A percentile compares a stretch with the other conserved stretches of the same genome.
Evolutionary conservation across 2,797 vertebrate genomes (phyloP).

Genomic region (Caiman crocodilus): DNA sequence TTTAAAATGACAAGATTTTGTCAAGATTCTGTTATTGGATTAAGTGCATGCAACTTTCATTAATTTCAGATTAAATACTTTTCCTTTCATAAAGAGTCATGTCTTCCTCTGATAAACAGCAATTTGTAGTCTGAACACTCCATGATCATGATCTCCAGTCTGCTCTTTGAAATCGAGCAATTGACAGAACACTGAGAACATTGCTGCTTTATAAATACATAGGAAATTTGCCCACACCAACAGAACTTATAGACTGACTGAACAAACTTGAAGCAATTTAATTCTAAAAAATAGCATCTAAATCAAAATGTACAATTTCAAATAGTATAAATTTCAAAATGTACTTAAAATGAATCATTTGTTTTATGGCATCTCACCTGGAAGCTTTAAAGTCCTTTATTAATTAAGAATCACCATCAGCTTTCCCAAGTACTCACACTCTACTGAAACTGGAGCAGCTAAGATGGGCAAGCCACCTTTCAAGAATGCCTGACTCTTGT

Average conservation of each 20-base stretch:
- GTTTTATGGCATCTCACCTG: neutral
- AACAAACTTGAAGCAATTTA: neutral
- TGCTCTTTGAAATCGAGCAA: neutral
- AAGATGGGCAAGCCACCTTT: no score
- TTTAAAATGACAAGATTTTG: no score
- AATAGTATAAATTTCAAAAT: neutral
- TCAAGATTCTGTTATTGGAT: neutral
- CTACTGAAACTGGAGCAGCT: no score
- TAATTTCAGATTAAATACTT: neutral
- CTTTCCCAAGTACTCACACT: no score
- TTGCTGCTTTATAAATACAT: neutral
- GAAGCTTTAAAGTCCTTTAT: neutral
- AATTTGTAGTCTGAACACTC: neutral
- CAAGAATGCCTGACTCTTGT: no score
- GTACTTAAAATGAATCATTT: neutral
- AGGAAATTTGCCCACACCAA: neutral
- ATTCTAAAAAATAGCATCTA: neutral
- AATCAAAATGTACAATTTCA: neutral
- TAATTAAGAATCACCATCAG: neutral
- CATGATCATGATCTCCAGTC: neutral
- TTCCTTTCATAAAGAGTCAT: neutral
- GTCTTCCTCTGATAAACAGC: neutral
- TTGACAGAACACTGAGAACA: no score
- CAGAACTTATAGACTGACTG: neutral
- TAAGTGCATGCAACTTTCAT: neutral